These are phyloP conservation scores for Drosophila triauraria DNA, from an alignment of 1,140 invertebrate species.

Conservation along the genomic window DNA sequence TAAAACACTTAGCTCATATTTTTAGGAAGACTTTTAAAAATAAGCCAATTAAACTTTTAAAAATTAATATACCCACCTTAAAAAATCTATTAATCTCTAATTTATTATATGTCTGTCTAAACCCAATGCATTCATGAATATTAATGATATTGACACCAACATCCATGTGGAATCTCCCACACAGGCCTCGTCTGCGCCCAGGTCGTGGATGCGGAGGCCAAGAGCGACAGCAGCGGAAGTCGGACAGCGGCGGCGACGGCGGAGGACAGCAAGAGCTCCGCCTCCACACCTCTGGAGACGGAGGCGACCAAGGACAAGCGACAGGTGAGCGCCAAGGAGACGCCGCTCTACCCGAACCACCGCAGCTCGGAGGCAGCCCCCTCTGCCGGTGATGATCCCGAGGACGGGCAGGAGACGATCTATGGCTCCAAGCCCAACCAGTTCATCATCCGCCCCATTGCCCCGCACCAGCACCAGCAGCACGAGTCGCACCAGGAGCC, in stretches of 20 bases:
- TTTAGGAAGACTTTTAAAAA: too few species aligned
- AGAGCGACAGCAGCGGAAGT: constrained; percentile 41
- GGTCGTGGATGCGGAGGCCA: constrained; percentile 47
- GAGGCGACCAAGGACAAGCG: constrained; percentile 78
- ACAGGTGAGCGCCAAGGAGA: constrained; percentile 77
- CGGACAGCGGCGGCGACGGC: constrained; percentile 3
- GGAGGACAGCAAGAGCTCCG: constrained; percentile 37
- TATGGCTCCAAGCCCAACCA: constrained; percentile 80
- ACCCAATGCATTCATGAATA: background rate
- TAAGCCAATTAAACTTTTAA: background rate
- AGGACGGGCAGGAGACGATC: constrained; percentile 79
- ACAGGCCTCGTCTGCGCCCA: constrained; percentile 54
- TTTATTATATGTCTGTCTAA: too few species aligned
- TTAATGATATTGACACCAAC: constrained; percentile 8
- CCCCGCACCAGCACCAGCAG: constrained; percentile 75
- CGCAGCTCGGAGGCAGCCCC: constrained; percentile 44
- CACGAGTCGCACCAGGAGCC: constrained; percentile 77
- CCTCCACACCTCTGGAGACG: constrained; percentile 48
- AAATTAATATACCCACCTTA: background rate
- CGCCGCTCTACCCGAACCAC: constrained; percentile 76
- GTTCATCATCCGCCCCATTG: constrained; percentile 80
- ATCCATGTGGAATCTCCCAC: constrained; percentile 6
- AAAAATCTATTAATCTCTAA: background rate
- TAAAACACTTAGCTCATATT: too few species aligned
- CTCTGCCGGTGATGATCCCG: constrained; percentile 66